These are phyloP conservation scores for Lacerta agilis DNA, from an alignment of 2,797 vertebrate genomes.

Conservation along the genomic window DNA sequence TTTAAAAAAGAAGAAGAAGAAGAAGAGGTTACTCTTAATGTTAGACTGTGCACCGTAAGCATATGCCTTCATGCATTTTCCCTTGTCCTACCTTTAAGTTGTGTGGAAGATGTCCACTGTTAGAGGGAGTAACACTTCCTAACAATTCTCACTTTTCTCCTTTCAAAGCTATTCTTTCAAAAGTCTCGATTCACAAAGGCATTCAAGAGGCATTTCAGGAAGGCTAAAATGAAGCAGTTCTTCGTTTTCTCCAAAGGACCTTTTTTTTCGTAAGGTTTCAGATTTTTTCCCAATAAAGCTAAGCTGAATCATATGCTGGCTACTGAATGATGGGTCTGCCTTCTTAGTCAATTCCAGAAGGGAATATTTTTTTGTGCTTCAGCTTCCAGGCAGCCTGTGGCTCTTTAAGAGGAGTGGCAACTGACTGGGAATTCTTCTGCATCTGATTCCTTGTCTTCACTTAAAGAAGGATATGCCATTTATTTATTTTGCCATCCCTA, in stretches of 20 bases:
- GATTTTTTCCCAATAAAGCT: slow-evolving; percentile 69
- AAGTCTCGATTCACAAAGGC: slow-evolving; percentile 52
- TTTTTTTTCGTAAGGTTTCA: slow-evolving; percentile 68
- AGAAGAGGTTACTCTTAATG: background rate
- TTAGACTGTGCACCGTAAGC: background rate
- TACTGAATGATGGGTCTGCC: slow-evolving; percentile 74
- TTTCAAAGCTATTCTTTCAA: slow-evolving; percentile 57
- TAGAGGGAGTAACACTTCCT: slow-evolving; percentile 69
- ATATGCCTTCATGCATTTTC: slow-evolving; percentile 47
- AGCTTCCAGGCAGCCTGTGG: slow-evolving; percentile 66
- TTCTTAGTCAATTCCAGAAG: slow-evolving; percentile 78
- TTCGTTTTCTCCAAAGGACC: slow-evolving; percentile 55
- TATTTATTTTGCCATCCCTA: slow-evolving; percentile 61
- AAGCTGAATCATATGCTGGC: slow-evolving; percentile 77
- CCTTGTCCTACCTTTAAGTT: slow-evolving; percentile 77
- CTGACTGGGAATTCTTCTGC: slow-evolving; percentile 63
- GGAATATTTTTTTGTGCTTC: slow-evolving; percentile 70
- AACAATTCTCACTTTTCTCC: slow-evolving; percentile 64
- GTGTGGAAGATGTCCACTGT: slow-evolving; percentile 63
- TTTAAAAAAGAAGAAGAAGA: background rate
- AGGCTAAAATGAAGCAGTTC: slow-evolving; percentile 43
- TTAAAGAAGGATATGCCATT: slow-evolving; percentile 61
- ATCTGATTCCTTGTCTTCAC: slow-evolving; percentile 66
- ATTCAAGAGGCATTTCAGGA: slow-evolving; percentile 54
- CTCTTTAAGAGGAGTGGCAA: slow-evolving; percentile 71